Evolutionary conservation across 92 coral and sea anemone genomes (phyloP), one percentile per base, ranked within the genome.

Genomic region (Epizoanthus scotinus): DNA sequence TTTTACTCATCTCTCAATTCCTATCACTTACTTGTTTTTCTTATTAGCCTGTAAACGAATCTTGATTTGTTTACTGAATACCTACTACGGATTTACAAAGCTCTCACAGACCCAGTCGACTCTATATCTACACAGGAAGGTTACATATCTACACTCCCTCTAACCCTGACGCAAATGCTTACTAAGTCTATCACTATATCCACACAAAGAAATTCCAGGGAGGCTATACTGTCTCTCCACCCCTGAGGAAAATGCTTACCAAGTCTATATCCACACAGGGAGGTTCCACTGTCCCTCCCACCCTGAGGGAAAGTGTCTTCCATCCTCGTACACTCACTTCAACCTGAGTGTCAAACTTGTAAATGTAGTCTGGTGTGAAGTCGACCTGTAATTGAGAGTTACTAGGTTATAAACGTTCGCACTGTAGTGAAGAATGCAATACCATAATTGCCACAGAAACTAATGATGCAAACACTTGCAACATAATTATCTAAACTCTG

Each of bases 201-300:
- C 36, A 31, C 36, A 31, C 36, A 31, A 4, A 31, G 36, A 31
- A 4, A 4, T 31, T 27, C 64, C 3, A n/a, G n/a, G n/a, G n/a
- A n/a, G n/a, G n/a, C n/a, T n/a, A n/a, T n/a, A 59, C 29, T 19
- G 62, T 57, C 62, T 22, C 22, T 57, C 22, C 62, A 21, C 9
- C 62, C 62, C 62, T 57, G 62, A 57, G 20, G n/a, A 49, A 15
- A 42, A 15, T 19, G 29, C 98, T 83, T 56, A 94, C 99, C 87
- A 87, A 87, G 78, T 94, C 99, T 34, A 96, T 92, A 82, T 96
- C 97, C 17, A 96, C 99, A 79, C 97, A 91, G 3, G 99, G 99
- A 28, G 93, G 96, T 61, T 93, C 99, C 38, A 96, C 91, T 5
- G 99, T 96, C 34, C 99, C 99, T 27, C 99, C 99, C 13, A 95